Percentiles rank a stretch among this genome's conserved stretches.
These are phyloP conservation scores for Bombus soroeensis DNA, from an alignment of 1,140 invertebrate species.

Conservation along the genomic window DNA sequence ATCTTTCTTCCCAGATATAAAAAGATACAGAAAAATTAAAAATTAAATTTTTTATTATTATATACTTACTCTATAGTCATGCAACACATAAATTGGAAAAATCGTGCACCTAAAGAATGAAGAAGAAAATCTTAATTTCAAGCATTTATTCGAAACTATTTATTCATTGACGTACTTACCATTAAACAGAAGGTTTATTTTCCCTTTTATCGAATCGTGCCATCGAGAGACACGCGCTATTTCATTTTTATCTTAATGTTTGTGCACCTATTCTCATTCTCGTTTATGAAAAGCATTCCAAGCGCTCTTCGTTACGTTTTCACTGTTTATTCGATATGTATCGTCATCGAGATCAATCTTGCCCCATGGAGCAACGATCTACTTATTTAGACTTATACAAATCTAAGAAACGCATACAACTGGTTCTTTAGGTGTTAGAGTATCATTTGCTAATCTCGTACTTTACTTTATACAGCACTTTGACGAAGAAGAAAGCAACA, in stretches of 20 bases:
- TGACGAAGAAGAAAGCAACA: background rate
- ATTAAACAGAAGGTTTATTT: background rate
- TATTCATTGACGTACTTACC: background rate
- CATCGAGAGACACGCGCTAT: constrained; percentile 13
- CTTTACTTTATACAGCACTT: background rate
- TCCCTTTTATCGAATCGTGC: constrained; percentile 18
- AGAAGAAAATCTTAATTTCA: background rate
- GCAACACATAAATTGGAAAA: background rate
- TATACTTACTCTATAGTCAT: background rate
- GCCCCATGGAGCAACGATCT: no score
- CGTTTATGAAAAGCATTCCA: background rate
- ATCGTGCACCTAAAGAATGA: background rate
- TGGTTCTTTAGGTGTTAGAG: no score
- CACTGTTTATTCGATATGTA: background rate
- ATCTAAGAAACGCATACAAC: no score
- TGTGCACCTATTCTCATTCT: background rate
- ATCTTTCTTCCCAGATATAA: no score
- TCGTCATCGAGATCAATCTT: background rate
- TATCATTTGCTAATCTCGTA: no score
- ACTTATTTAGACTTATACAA: background rate
- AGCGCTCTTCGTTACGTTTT: background rate
- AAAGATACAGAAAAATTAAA: no score
- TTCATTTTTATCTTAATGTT: constrained; percentile 10
- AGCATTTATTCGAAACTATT: background rate
- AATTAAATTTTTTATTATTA: no score